These are phyloP conservation scores for Ornithoptera alexandrae DNA, from an alignment of 2,888 invertebrate genomes.

Conservation along the genomic window DNA sequence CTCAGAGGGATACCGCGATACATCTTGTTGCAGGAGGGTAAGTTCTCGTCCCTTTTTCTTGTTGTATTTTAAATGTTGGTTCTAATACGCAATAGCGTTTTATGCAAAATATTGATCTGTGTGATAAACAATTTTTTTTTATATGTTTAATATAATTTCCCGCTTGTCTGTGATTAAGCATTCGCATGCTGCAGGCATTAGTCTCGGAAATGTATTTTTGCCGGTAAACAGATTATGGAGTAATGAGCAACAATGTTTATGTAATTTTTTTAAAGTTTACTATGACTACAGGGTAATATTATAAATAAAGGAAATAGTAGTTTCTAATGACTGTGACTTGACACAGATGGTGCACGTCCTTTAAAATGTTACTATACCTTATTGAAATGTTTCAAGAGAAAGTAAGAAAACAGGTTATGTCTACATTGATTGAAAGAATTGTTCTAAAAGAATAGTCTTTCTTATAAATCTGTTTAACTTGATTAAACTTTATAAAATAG, in stretches of 20 bases:
- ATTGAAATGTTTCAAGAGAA: background rate
- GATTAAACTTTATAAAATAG: background rate
- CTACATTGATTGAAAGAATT: background rate
- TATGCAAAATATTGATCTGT: background rate
- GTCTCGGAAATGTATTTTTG: background rate
- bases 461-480: background rate
- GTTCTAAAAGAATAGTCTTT: background rate
- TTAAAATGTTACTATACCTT: background rate
- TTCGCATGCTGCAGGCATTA: no score
- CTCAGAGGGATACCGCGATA: conserved; percentile 92
- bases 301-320: background rate
- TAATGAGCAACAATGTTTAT: background rate
- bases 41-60: conserved; percentile 60
- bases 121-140: conserved; percentile 17
- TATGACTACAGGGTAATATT: background rate
- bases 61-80: background rate
- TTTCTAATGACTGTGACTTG: background rate
- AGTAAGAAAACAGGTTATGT: conserved; percentile 4
- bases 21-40: conserved; percentile 98
- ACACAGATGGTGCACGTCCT: background rate
- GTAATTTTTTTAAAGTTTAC: background rate
- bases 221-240: background rate
- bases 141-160: background rate
- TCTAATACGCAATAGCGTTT: conserved; percentile 23
- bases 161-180: background rate